Conservation (phyloP, 2,888 invertebrate genomes). For the Drepana falcataria region DNA sequence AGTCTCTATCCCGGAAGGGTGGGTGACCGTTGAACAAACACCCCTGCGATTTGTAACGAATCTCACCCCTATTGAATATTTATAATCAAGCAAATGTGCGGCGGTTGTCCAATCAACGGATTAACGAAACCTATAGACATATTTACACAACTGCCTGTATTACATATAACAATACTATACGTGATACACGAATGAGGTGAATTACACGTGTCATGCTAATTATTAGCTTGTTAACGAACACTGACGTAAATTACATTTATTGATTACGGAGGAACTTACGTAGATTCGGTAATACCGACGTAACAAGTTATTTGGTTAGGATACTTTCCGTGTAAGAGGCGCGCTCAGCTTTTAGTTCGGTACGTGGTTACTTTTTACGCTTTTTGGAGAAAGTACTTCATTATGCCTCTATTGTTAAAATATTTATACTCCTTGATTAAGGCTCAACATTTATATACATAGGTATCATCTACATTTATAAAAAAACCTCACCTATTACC, state of each 20-base stretch:
- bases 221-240: conserved; percentile 8
- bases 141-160: conserved; percentile 1
- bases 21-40: conserved; percentile 40
- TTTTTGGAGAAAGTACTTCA: too few species aligned
- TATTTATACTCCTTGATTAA: too few species aligned
- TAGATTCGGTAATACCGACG: conserved; percentile 24
- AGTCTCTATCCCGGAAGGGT: conserved; percentile 55
- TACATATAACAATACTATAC: not conserved
- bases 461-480: too few species aligned
- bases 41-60: conserved; percentile 43
- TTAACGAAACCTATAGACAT: not conserved
- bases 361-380: too few species aligned
- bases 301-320: conserved; percentile 48
- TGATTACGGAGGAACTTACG: conserved; percentile 40
- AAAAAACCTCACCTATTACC: too few species aligned
- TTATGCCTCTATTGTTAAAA: too few species aligned
- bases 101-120: not conserved
- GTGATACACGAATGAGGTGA: conserved; percentile 7
- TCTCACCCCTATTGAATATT: conserved; percentile 20
- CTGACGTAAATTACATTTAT: conserved; percentile 38
- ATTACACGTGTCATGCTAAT: conserved; percentile 21
- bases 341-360: too few species aligned
- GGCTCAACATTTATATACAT: too few species aligned
- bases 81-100: not conserved
- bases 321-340: conserved; percentile 47